A percentile compares a stretch with the other conserved stretches of the same genome.
Evolutionary conservation across 2,113 vertebrate genomes (phyloP).

Genomic region (Ciconia boyciana): DNA sequence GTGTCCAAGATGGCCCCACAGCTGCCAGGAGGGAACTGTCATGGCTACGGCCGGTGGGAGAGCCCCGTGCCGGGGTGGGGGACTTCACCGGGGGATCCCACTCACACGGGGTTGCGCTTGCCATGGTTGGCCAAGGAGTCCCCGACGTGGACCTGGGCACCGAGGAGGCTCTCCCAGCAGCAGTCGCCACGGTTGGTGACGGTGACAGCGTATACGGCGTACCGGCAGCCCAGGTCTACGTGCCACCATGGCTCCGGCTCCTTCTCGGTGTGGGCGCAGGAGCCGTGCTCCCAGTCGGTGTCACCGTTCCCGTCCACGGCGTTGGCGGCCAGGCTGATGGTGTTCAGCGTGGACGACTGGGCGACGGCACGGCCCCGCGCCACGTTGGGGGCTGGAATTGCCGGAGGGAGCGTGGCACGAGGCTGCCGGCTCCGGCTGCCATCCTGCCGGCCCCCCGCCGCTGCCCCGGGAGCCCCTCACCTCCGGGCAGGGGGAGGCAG

Average conservation of each 20-base stretch:
- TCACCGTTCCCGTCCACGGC: not conserved
- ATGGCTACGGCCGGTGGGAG: fast-evolving
- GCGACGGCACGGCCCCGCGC: not conserved
- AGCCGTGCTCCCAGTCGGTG: not conserved
- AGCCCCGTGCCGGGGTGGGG: fast-evolving
- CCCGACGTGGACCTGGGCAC: not conserved
- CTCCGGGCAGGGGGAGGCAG: not conserved
- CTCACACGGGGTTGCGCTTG: not conserved
- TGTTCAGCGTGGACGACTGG: not conserved
- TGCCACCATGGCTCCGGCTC: not conserved
- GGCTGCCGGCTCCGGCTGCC: fast-evolving
- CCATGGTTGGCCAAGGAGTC: not conserved
- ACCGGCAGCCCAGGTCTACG: not conserved
- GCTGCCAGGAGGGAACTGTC: not conserved
- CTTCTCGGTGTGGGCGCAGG: not conserved
- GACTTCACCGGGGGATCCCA: fast-evolving
- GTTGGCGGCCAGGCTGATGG: not conserved
- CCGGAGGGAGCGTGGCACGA: fast-evolving
- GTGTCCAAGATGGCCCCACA: not conserved
- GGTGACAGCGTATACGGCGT: not conserved
- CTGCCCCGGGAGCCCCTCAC: not conserved
- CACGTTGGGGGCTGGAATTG: not conserved
- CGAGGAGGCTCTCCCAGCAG: not conserved
- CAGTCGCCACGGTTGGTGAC: not conserved
- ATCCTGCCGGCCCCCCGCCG: fast-evolving